Evolutionary conservation across 2,888 invertebrate species (phyloP).

Genomic region (Lasioglossum malachurum): DNA sequence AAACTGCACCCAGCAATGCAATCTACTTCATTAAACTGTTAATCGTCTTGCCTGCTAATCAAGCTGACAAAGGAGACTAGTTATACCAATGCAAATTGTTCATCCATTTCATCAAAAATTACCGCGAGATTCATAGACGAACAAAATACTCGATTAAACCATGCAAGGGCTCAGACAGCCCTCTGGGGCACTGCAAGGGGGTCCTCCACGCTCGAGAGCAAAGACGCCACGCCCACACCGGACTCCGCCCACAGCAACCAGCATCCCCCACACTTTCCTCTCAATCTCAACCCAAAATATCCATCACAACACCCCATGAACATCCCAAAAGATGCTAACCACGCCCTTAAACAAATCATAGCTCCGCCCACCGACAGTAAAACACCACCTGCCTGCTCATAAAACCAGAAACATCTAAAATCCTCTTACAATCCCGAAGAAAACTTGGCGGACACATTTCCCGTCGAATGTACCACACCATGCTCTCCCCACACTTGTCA

Average conservation of each 20-base stretch:
- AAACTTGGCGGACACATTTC: background rate
- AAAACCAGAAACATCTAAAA: background rate
- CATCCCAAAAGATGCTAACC: background rate
- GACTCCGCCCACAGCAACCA: background rate
- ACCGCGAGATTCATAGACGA: background rate
- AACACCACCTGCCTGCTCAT: background rate
- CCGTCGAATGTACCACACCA: background rate
- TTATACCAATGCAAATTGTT: background rate
- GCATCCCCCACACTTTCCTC: background rate
- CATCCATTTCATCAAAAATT: background rate
- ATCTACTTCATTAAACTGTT: conserved; percentile 2
- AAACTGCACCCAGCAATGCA: background rate
- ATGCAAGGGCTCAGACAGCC: background rate
- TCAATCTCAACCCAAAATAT: background rate
- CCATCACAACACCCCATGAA: background rate
- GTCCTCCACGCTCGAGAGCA: background rate
- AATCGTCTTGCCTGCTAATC: background rate
- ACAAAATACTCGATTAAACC: background rate
- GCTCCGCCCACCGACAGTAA: too few species aligned
- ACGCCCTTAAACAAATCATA: background rate
- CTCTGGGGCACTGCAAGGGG: background rate
- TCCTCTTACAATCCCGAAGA: background rate
- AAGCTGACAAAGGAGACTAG: background rate
- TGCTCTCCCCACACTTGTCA: conserved; percentile 5
- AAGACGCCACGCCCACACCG: background rate